Conservation (phyloP, 2,113 vertebrate species). For the Scolopax mira region DNA sequence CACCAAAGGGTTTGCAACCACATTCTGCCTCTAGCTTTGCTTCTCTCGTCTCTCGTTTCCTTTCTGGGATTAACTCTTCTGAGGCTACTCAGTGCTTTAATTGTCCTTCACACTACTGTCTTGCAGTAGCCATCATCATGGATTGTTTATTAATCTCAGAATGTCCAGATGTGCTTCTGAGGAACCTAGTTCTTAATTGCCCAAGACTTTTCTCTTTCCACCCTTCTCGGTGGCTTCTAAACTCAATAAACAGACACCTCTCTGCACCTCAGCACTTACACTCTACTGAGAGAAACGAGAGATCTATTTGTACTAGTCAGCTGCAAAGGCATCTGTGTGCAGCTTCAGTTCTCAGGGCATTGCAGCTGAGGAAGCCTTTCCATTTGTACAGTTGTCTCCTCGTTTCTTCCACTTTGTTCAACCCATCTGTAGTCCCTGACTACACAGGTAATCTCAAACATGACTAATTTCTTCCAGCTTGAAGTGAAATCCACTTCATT, state of each 20-base stretch:
- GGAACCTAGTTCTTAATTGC: not conserved
- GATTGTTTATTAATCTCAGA: not conserved
- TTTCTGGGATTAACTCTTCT: not conserved
- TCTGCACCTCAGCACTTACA: not conserved
- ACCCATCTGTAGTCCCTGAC: not conserved
- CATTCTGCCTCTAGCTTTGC: not conserved
- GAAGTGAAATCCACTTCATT: not conserved
- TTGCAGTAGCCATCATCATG: not conserved
- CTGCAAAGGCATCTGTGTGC: not conserved
- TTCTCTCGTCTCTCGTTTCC: not conserved
- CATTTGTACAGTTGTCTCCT: not conserved
- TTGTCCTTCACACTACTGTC: not conserved
- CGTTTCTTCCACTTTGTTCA: not conserved
- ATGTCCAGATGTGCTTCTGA: not conserved
- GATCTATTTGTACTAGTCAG: not conserved
- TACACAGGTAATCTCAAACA: not conserved
- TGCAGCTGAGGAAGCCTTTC: not conserved
- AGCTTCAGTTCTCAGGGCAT: not conserved
- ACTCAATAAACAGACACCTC: not conserved
- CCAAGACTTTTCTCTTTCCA: not conserved
- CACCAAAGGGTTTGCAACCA: not conserved
- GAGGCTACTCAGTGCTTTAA: not conserved
- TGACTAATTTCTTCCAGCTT: not conserved
- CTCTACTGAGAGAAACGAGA: not conserved
- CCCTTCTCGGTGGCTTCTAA: not conserved